Evolutionary conservation across 1,140 invertebrate species (phyloP).

Genomic region (Drosophila sproati): DNA sequence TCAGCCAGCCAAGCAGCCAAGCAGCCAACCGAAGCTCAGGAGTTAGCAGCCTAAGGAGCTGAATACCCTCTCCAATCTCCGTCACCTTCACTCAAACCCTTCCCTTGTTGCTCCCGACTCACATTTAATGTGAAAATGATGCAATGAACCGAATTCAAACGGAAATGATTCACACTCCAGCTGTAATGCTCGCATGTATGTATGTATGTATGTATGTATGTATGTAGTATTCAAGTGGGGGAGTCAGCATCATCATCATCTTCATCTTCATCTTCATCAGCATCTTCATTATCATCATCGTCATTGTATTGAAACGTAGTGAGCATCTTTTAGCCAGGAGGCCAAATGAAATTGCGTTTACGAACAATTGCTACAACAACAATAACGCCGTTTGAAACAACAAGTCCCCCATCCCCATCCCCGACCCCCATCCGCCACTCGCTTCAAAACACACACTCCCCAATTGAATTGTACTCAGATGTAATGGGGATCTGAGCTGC

Average conservation of each 20-base stretch:
- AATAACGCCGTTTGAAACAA: conserved; percentile 66
- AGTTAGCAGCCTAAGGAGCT: conserved; percentile 29
- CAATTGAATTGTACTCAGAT: neutral
- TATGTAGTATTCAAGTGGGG: conserved; percentile 8
- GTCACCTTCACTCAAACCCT: neutral
- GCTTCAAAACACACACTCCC: neutral
- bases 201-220: too few relatives aligned
- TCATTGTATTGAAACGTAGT: conserved; percentile 7
- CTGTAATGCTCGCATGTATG: conserved; percentile 42
- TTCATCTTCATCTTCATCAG: conserved; percentile 2
- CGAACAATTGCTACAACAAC: conserved; percentile 68
- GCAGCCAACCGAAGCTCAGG: conserved; percentile 43
- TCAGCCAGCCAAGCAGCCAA: too few relatives aligned
- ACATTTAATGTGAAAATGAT: conserved; percentile 79
- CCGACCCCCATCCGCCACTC: neutral
- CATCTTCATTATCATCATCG: conserved; percentile 7
- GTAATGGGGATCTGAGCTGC: neutral
- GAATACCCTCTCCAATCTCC: conserved; percentile 24
- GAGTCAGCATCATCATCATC: conserved; percentile 11
- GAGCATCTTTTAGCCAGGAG: conserved; percentile 16
- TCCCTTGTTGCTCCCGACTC: conserved; percentile 18
- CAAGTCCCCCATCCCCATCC: conserved; percentile 29
- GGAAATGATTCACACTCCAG: conserved; percentile 81
- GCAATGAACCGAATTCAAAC: conserved; percentile 82
- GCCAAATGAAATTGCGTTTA: conserved; percentile 72